Base-by-base conservation (phyloP, 2,888 invertebrate genomes). In the Eremobia ochroleuca region DNA sequence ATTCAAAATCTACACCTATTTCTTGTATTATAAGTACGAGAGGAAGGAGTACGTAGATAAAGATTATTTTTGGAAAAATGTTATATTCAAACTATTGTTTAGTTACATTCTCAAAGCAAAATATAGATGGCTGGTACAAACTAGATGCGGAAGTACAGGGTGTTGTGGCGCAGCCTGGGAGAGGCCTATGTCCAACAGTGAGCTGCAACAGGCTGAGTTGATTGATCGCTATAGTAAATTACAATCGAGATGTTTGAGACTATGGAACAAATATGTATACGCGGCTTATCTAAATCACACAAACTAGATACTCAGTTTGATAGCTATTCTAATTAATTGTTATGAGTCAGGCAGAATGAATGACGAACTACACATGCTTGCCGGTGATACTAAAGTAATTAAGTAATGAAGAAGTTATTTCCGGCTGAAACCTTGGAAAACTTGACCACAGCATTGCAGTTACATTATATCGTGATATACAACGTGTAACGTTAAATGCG, bases 291-390 rank as follows among this genome's bases (percentile, higher is more conserved):
- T 77, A 58, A 78, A 83, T 81, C 79, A 87, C 81, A 87, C 84
- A 82, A 84, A 73, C 82, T 79, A 81, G 67, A 77, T 77, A 76
- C 75, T 77, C 80, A 81, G 65, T 65, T 52, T 81, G 82, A 85
- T 73, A 72, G 11, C 34, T 70, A 58, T 79, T 82, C 64, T 37
- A 55, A 61, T 34, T 61, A 76, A 76, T 79, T 66, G 1, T 28
- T 69, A 81, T 85, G 79, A 85, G 52, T 85, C 86, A 86, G 46
- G 1, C 28, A 55, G 37, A 62, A 74, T 76, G 69, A 70, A 61
- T 82, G 46, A 55, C 62, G 15, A 70, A 62, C 13, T 31, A 21
- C 34, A 37, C n/a, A 21, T 40, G 58, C 11, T 71, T 52, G 37
- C 18, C 49, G 15, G 58, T 73, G 31, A 69, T 31, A 37, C 52